Evolutionary conservation across 2,797 vertebrate genomes (phyloP).

Genomic region (Coreius guichenoti): DNA sequence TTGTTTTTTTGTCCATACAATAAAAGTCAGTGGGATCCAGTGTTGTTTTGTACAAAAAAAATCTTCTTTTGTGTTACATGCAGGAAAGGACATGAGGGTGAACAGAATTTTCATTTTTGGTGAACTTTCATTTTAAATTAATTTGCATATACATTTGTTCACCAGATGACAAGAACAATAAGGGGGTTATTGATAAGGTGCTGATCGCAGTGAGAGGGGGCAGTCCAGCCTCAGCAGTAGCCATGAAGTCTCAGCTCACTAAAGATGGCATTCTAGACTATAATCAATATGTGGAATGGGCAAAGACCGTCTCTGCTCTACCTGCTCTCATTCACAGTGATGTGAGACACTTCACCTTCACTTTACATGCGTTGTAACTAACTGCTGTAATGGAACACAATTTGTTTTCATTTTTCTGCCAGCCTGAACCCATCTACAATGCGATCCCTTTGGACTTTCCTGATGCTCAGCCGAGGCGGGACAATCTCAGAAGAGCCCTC

Average conservation of each 20-base stretch:
- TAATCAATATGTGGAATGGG: constrained; percentile 80
- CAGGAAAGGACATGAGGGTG: not conserved
- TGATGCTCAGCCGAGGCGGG: constrained; percentile 73
- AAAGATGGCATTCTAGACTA: constrained; percentile 70
- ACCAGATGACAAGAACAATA: not conserved
- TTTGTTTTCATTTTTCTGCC: constrained; percentile 34
- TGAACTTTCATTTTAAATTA: not conserved
- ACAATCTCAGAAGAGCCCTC: constrained; percentile 82
- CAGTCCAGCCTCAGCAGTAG: constrained; percentile 65
- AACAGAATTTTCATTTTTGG: not conserved
- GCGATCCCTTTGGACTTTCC: constrained; percentile 83
- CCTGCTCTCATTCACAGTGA: constrained; percentile 82
- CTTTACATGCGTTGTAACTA: not conserved
- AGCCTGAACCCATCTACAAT: constrained; percentile 85
- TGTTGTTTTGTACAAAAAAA: not conserved
- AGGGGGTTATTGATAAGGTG: constrained; percentile 79
- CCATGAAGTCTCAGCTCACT: constrained; percentile 77
- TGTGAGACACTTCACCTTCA: constrained; percentile 69
- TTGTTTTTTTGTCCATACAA: not conserved
- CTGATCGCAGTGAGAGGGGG: constrained; percentile 86
- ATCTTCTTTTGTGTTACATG: not conserved
- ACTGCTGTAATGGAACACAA: not conserved
- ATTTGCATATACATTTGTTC: not conserved
- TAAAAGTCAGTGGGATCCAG: not conserved
- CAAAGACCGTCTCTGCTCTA: constrained; percentile 73